Percentiles rank a stretch among this genome's conserved stretches.
These are phyloP conservation scores for Halyomorpha halys DNA, from an alignment of 1,140 invertebrate species.

Conservation along the genomic window DNA sequence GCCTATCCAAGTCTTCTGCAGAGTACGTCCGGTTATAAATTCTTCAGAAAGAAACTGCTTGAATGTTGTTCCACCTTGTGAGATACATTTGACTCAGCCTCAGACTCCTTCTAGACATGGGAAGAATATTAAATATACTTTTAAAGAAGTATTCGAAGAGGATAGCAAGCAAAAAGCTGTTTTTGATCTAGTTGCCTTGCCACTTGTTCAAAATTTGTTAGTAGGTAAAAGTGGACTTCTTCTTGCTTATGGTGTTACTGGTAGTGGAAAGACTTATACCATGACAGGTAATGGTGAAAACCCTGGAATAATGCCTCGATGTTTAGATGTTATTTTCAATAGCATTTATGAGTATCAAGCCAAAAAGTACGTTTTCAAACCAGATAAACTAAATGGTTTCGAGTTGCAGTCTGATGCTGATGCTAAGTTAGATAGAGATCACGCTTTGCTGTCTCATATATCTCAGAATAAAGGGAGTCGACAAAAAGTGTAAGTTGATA, in stretches of 20 bases:
- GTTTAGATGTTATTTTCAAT: conserved; percentile 86
- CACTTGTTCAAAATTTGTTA: conserved; percentile 70
- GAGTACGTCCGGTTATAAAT: not conserved
- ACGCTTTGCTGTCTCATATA: not conserved
- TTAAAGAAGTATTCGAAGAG: conserved; percentile 76
- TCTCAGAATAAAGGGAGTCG: not conserved
- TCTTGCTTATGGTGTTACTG: conserved; percentile 94
- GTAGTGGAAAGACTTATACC: conserved; percentile 92
- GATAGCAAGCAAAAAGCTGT: conserved; percentile 67
- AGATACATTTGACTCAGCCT: not conserved
- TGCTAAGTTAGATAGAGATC: conserved; percentile 61
- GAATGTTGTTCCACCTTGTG: not conserved
- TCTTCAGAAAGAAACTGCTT: not conserved
- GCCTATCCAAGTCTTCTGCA: not conserved
- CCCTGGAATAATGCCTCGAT: conserved; percentile 54
- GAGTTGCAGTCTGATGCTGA: conserved; percentile 80
- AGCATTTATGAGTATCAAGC: conserved; percentile 68
- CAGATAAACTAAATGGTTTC: conserved; percentile 88
- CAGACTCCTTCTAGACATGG: not conserved
- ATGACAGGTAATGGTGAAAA: conserved; percentile 62
- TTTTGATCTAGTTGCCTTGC: conserved; percentile 46
- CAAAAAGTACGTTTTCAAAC: conserved; percentile 78
- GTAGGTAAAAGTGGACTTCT: conserved; percentile 77
- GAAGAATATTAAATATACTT: conserved; percentile 43
- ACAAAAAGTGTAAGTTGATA: conserved; percentile 15